Percentiles rank a stretch among this genome's conserved stretches.
These are phyloP conservation scores for Stratiolaelaps scimitus DNA, from an alignment of 1,140 invertebrate genomes.

Conservation along the genomic window DNA sequence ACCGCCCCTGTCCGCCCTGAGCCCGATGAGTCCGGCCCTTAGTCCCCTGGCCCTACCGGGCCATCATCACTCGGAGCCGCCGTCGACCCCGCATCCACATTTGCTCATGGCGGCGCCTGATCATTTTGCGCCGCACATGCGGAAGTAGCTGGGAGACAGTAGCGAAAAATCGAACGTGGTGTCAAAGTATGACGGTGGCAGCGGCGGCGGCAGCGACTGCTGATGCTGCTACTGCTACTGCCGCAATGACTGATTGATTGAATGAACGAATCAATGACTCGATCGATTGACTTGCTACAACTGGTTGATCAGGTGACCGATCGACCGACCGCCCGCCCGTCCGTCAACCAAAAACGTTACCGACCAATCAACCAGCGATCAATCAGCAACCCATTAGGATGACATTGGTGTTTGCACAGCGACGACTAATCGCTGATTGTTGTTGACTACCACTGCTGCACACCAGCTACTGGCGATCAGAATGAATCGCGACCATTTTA, in stretches of 20 bases:
- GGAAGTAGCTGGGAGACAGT: conserved; percentile 1
- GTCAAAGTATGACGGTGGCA: no score
- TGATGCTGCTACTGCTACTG: not conserved
- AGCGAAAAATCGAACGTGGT: no score
- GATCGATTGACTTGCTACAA: not conserved
- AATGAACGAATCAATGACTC: not conserved
- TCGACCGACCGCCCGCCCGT: not conserved
- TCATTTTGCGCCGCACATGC: conserved; percentile 26
- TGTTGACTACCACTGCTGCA: no score
- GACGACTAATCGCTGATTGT: no score
- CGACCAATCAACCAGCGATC: no score
- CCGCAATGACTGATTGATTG: not conserved
- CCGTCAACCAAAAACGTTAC: not conserved
- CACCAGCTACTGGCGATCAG: no score
- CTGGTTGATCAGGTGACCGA: no score
- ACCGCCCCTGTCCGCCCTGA: not conserved
- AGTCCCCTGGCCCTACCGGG: conserved; percentile 20
- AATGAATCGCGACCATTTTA: no score
- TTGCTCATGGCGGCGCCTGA: conserved; percentile 26
- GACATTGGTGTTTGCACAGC: no score
- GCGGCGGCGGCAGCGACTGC: no score
- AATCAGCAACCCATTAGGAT: no score
- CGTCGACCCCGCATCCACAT: conserved; percentile 13
- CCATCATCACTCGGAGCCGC: conserved; percentile 26
- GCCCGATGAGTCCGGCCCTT: not conserved